Base-by-base conservation (phyloP, 2,888 invertebrate genomes). In the Syrphus vitripennis region DNA sequence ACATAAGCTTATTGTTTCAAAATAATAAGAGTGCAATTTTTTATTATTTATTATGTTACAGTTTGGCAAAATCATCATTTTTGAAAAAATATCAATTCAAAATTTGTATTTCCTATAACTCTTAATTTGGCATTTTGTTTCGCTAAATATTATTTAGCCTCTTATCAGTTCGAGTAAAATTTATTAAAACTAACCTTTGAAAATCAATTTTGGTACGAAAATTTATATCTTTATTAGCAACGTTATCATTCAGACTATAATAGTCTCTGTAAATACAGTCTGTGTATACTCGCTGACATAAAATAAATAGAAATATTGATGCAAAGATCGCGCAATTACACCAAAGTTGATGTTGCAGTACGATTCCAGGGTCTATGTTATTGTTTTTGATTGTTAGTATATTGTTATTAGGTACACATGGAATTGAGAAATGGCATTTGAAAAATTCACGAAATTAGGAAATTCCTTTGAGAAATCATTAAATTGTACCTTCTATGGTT, bases 231-330 rank as follows among this genome's bases (percentile, higher is more conserved):
- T 50, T 0, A 50, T 16, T 16, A 14, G 2, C 21, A 59, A 21
- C 34, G 0, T 14, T 4, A 59, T 14, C 3, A 10, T 14, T 10
- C 4, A 1, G 16, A n/a, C 59, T 59, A 70, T 80, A 19, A n/a
- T n/a, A 61, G 21, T 50, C 50, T 26, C 31, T 65, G 2, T 48
- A 34, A n/a, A n/a, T n/a, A n/a, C n/a, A n/a, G n/a, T n/a, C n/a
- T 79, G 69, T 63, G 61, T 61, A 65, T 45, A 31, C 7, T 40
- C 31, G 53, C 74, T 74, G 79, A 69, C 79, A 74, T 79, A 16
- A 70, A 70, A 69, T 69, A 79, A 70, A 74, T 63, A 74, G 37
- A 19, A 70, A 74, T 69, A 72, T 69, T 78, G 79, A 79, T 83
- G 83, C 53, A 69, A 70, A 65, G 75, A 80, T 71, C 40, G 74